Percentiles rank a stretch among this genome's conserved stretches.
Evolutionary conservation across 2,888 invertebrate genomes (phyloP).

Genomic region (Orthosia gracilis): DNA sequence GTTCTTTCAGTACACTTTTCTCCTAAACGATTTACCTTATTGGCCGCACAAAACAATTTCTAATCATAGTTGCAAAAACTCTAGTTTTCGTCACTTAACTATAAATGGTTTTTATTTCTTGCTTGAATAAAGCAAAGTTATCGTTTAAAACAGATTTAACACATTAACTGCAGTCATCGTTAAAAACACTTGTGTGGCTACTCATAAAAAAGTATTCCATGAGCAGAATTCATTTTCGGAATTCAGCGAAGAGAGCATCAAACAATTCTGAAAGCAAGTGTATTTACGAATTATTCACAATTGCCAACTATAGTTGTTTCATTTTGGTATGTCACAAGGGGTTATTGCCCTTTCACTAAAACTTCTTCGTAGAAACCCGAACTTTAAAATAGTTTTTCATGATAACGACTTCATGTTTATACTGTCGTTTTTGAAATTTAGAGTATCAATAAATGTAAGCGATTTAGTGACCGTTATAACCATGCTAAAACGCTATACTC

Average conservation of each 20-base stretch:
- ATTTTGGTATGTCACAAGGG: not conserved
- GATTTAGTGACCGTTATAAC: not conserved
- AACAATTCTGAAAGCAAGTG: not conserved
- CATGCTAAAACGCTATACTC: not conserved
- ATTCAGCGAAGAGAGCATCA: not conserved
- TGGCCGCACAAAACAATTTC: too few species aligned
- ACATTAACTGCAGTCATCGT: constrained; percentile 24
- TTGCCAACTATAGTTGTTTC: not conserved
- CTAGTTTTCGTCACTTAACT: not conserved
- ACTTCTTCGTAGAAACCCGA: not conserved
- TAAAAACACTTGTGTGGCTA: not conserved
- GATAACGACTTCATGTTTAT: too few species aligned
- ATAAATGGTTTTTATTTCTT: not conserved
- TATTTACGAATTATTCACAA: not conserved
- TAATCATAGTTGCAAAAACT: too few species aligned
- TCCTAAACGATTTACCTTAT: too few species aligned
- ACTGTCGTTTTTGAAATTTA: not conserved
- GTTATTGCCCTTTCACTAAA: not conserved
- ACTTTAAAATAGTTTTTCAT: not conserved
- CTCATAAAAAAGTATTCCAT: not conserved
- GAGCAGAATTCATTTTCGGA: not conserved
- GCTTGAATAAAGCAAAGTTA: not conserved
- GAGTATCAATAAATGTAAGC: not conserved
- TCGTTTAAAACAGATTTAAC: constrained; percentile 21
- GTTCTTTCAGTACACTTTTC: too few species aligned